These are phyloP conservation scores for Iphiclides podalirius DNA, from an alignment of 2,888 invertebrate genomes.

Conservation along the genomic window DNA sequence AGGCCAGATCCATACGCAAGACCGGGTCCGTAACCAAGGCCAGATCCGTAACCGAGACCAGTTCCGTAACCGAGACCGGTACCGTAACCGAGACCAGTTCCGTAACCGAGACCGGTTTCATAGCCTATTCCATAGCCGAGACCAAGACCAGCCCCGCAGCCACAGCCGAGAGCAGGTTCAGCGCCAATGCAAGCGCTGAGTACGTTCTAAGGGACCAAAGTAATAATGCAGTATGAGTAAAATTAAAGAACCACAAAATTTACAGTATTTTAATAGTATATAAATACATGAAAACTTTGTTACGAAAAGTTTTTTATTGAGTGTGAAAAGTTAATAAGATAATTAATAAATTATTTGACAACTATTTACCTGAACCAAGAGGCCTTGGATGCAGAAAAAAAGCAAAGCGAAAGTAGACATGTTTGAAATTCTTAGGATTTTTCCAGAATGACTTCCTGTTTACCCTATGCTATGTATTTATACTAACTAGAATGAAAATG, in stretches of 20 bases:
- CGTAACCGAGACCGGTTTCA: slow-evolving; percentile 22
- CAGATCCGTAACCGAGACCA: slow-evolving; percentile 27
- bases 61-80: slow-evolving; percentile 17
- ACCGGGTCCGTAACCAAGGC: slow-evolving; percentile 22
- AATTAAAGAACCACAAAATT: no score
- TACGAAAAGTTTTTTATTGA: no score
- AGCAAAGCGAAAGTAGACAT: slow-evolving; percentile 40
- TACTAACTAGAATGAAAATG: no score
- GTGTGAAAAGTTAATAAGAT: no score
- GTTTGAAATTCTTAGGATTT: slow-evolving; percentile 18
- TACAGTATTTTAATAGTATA: no score
- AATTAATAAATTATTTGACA: no score
- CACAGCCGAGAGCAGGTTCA: slow-evolving; percentile 18
- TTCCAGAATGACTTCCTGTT: not conserved
- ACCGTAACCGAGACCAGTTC: slow-evolving; percentile 28
- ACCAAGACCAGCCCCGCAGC: slow-evolving; percentile 11
- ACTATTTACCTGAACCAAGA: slow-evolving; percentile 37
- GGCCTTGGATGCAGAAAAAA: slow-evolving; percentile 38
- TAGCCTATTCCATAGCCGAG: slow-evolving; percentile 14
- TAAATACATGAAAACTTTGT: no score
- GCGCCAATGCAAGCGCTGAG: slow-evolving; percentile 15
- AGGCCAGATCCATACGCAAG: slow-evolving; percentile 4
- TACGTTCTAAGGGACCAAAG: slow-evolving; percentile 24
- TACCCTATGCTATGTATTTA: no score
- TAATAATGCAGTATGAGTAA: no score